Evolutionary conservation across 2,113 vertebrate species (phyloP).

Genomic region (Muntiacus muntjak): DNA sequence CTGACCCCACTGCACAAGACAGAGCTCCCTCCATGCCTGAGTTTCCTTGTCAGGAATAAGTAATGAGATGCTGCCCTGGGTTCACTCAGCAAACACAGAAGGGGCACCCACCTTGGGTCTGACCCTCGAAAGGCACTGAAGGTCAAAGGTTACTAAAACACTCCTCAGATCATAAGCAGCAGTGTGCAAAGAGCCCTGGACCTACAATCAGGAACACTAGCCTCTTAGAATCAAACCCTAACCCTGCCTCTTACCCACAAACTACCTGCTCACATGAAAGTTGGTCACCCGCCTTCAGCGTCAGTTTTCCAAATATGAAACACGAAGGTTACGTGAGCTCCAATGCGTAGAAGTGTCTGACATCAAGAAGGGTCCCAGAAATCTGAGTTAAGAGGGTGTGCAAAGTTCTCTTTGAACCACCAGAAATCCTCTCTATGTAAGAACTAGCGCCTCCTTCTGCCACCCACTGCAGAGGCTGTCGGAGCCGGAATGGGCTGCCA

Average conservation of each 20-base stretch:
- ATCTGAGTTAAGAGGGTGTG: not conserved
- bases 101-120: not conserved
- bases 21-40: not conserved
- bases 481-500: fast-evolving
- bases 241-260: not conserved
- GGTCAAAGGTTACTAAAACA: not conserved
- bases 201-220: not conserved
- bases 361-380: not conserved
- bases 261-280: not conserved
- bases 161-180: not conserved
- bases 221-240: not conserved
- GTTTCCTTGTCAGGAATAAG: not conserved
- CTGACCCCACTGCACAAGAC: not conserved
- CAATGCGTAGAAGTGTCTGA: not conserved
- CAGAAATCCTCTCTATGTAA: not conserved
- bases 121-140: not conserved
- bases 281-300: not conserved
- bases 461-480: not conserved
- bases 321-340: not conserved
- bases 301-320: not conserved
- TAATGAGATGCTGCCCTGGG: not conserved
- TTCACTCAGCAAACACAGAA: not conserved
- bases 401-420: not conserved
- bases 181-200: not conserved
- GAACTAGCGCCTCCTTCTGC: not conserved